phyloP scores from a whole-genome alignment of 1,140 invertebrate species.

The Parapsyche elsis region DNA sequence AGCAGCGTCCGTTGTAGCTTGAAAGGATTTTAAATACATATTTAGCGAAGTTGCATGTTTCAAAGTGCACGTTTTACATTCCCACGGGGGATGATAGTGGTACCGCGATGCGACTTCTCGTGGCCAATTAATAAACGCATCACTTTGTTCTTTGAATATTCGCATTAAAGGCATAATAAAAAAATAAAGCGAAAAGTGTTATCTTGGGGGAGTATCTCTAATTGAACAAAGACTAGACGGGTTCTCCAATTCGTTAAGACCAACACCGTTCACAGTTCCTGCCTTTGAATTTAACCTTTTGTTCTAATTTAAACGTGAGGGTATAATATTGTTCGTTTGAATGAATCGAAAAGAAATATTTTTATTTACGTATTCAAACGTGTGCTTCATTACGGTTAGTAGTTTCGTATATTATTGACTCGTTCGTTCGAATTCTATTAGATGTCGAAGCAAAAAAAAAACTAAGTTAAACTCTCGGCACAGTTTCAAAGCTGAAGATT shows the following conservation, averaged over 20 bases:
- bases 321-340: too few relatives aligned
- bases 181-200: not conserved
- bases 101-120: too few relatives aligned
- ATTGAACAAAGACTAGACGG: slow-evolving; percentile 16
- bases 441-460: too few relatives aligned
- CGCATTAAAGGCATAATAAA: not conserved
- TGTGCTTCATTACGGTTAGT: too few relatives aligned
- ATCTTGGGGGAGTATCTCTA: not conserved
- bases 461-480: not conserved
- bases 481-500: not conserved
- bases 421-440: too few relatives aligned
- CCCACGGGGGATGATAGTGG: not conserved
- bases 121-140: slow-evolving; percentile 26
- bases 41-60: slow-evolving; percentile 23
- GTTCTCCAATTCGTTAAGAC: slow-evolving; percentile 3
- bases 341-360: not conserved
- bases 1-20: not conserved
- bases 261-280: not conserved
- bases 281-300: slow-evolving; percentile 1
- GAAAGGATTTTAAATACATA: slow-evolving; percentile 36
- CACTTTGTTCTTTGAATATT: not conserved
- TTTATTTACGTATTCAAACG: too few relatives aligned
- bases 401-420: too few relatives aligned
- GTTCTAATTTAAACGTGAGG: not conserved
- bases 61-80: slow-evolving; percentile 38